Percentiles rank a stretch among this genome's conserved stretches.
phyloP scores from a whole-genome alignment of 1,140 invertebrate genomes.

The Eufriesea mexicana region DNA sequence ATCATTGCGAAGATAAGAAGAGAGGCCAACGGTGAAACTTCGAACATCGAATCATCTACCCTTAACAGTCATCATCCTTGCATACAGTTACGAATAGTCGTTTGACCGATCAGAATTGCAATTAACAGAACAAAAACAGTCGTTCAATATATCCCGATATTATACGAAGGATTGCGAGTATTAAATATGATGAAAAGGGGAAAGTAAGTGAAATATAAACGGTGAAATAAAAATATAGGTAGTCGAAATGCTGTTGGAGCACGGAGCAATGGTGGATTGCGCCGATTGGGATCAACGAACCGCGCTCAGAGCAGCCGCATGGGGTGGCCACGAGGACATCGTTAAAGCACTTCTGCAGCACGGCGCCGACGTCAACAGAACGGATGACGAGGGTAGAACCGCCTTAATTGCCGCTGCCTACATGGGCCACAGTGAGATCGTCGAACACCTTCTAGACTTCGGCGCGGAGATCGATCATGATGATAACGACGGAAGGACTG shows the following conservation, averaged over 20 bases:
- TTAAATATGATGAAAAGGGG: neutral
- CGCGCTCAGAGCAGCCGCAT: conserved; percentile 91
- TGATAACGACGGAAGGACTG: conserved; percentile 95
- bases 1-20: neutral
- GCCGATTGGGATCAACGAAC: conserved; percentile 89
- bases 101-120: neutral
- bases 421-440: conserved; percentile 96
- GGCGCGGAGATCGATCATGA: conserved; percentile 93
- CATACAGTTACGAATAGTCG: neutral
- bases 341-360: conserved; percentile 89
- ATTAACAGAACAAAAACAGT: neutral
- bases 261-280: conserved; percentile 91
- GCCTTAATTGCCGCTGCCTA: conserved; percentile 95
- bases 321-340: conserved; percentile 92
- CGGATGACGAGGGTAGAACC: conserved; percentile 93
- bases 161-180: conserved; percentile 9
- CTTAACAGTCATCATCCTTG: neutral
- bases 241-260: conserved; percentile 90
- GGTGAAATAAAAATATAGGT: conserved; percentile 83
- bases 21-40: neutral
- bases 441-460: conserved; percentile 91
- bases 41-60: neutral
- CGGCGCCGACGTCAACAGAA: conserved; percentile 90
- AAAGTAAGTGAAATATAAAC: neutral
- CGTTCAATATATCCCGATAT: neutral